phyloP scores from a whole-genome alignment of 2,113 vertebrate genomes.

The Emydura subglobosa region DNA sequence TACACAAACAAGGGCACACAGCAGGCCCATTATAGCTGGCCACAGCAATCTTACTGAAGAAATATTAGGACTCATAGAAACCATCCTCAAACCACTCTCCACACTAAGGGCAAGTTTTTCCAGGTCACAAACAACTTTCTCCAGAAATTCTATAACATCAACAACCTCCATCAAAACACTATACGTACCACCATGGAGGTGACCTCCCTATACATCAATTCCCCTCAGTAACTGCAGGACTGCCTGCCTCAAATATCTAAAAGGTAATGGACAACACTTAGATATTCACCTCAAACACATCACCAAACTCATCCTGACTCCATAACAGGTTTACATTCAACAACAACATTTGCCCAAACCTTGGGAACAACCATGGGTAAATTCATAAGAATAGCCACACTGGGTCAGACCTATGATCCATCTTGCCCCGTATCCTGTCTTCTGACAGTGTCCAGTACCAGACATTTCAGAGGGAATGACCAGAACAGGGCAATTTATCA shows the following conservation, averaged over 20 bases:
- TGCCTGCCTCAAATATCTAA: not conserved
- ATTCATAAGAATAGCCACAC: not conserved
- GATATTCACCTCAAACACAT: not conserved
- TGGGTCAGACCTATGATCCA: not conserved
- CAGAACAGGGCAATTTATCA: not conserved
- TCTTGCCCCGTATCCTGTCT: not conserved
- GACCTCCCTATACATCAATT: not conserved
- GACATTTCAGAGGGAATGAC: not conserved
- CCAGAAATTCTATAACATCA: not conserved
- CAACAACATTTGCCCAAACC: not conserved
- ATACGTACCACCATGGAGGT: not conserved
- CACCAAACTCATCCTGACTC: not conserved
- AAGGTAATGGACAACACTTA: not conserved
- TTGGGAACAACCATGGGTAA: not conserved
- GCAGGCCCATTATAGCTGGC: not conserved
- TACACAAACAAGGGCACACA: not conserved
- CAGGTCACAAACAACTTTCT: not conserved
- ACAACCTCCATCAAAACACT: not conserved
- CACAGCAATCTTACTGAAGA: not conserved
- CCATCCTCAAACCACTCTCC: not conserved
- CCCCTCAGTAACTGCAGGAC: not conserved
- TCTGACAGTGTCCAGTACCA: not conserved
- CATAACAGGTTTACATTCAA: not conserved
- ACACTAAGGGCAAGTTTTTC: not conserved
- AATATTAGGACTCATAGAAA: not conserved